A percentile compares a stretch with the other conserved stretches of the same genome.
Evolutionary conservation across 2,797 vertebrate species (phyloP).

Genomic region (Takifugu ocellatus): DNA sequence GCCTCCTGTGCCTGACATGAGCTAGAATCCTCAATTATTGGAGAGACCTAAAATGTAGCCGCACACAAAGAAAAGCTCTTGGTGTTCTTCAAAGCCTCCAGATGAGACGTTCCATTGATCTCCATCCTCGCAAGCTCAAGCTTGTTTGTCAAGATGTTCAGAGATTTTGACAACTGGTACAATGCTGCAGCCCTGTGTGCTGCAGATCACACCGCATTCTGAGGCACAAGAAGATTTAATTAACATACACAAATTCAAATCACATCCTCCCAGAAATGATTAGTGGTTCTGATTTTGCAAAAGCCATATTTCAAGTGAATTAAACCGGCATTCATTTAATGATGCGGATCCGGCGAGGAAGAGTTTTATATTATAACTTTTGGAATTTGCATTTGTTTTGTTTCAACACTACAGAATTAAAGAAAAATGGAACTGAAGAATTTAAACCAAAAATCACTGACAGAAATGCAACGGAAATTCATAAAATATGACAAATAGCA

Average conservation of each 20-base stretch:
- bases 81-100: conserved; percentile 37
- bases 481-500: no score
- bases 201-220: conserved; percentile 46
- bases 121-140: conserved; percentile 28
- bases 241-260: conserved; percentile 43
- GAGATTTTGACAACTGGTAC: conserved; percentile 54
- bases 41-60: conserved; percentile 14
- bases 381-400: neutral
- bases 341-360: neutral
- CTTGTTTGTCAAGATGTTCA: conserved; percentile 56
- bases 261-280: conserved; percentile 19
- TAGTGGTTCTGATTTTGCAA: conserved; percentile 20
- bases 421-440: neutral
- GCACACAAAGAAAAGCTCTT: conserved; percentile 28
- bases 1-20: conserved; percentile 9
- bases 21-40: conserved; percentile 12
- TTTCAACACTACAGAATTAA: neutral
- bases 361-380: neutral
- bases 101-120: conserved; percentile 48
- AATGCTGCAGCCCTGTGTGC: conserved; percentile 44
- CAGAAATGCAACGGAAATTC: no score
- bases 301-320: neutral
- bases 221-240: conserved; percentile 30
- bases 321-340: conserved; percentile 1
- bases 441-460: neutral